A percentile compares a stretch with the other conserved stretches of the same genome.
Evolutionary conservation across 2,797 vertebrate genomes (phyloP).

Genomic region (Florisuga fusca): DNA sequence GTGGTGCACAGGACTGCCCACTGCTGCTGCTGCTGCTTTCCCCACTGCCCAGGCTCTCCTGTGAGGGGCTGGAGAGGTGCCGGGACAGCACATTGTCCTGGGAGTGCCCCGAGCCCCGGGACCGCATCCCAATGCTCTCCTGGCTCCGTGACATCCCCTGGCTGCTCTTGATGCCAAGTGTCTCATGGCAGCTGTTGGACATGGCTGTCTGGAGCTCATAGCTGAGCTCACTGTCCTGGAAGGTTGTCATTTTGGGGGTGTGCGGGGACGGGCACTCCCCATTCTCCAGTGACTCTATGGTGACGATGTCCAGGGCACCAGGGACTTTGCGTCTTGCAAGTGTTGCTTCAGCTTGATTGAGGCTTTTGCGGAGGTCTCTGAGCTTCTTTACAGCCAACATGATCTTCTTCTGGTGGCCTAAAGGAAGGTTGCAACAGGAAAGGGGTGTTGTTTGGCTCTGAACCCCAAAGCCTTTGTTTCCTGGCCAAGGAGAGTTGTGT

Average conservation of each 20-base stretch:
- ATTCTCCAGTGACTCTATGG: conserved; percentile 81
- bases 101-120: conserved; percentile 89
- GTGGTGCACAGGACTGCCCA: conserved; percentile 8
- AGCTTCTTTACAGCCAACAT: conserved; percentile 95
- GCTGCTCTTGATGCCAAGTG: conserved; percentile 77
- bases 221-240: conserved; percentile 94
- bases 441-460: background rate
- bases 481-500: background rate
- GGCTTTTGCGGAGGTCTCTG: conserved; percentile 86
- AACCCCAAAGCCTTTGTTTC: background rate
- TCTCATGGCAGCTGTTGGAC: conserved; percentile 84
- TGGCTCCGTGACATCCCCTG: conserved; percentile 83
- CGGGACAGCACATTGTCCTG: conserved; percentile 81
- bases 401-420: conserved; percentile 98
- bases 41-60: conserved; percentile 79
- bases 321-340: conserved; percentile 72
- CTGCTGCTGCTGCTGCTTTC: conserved; percentile 70
- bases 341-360: conserved; percentile 75
- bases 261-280: conserved; percentile 78
- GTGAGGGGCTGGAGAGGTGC: conserved; percentile 72
- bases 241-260: conserved; percentile 86
- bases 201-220: conserved; percentile 92
- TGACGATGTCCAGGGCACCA: conserved; percentile 81
- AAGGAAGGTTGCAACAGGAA: background rate
- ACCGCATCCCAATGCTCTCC: conserved; percentile 90